Base-by-base conservation (phyloP, 2,113 vertebrate genomes). In the Pollimyrus isidori region DNA sequence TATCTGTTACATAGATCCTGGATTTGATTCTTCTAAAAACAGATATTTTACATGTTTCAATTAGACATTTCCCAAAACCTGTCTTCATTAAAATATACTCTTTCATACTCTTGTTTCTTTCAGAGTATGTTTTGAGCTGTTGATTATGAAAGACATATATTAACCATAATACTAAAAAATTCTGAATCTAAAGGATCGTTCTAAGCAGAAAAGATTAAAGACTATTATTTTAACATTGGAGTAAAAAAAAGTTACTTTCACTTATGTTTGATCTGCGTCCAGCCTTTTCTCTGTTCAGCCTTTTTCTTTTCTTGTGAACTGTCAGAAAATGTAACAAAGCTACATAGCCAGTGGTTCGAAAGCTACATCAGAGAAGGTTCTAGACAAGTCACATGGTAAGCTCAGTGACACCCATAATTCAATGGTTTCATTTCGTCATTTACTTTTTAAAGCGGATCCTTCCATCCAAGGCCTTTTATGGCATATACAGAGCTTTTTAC, bases 21-120 rank as follows among this genome's bases (percentile, higher is more conserved):
- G 92, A 95, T 95, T 95, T 95, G 94, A 97, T 96, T 97, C 94
- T 97, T 97, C 95, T 92, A 49, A 95, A 94, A 95, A 97, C 95
- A 95, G 96, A 94, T 97, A 96, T 95, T 89, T 95, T 93, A 93
- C 94, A 93, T 94, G 95, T 94, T 95, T 95, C 96, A 93, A 95
- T 95, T 96, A 80, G 17, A 30, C 62, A n/a, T 69, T 69, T 30
- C 62, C 62, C 10, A 69, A n/a, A 69, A 30, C n/a, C 9, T n/a
- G 7, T 13, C n/a, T 69, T 95, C 93, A 21, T 46, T 23, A 83
- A 83, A 83, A 85, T 19, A n/a, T n/a, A 85, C 23, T 53, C 17
- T 53, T 53, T 46, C 42, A n/a, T n/a, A 85, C 53, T 56, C 17
- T 19, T 53, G 19, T 53, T 56, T 85, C 10, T 85, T 85, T n/a